Evolutionary conservation across 2,797 vertebrate species (phyloP).

Genomic region (Synanceia verrucosa): DNA sequence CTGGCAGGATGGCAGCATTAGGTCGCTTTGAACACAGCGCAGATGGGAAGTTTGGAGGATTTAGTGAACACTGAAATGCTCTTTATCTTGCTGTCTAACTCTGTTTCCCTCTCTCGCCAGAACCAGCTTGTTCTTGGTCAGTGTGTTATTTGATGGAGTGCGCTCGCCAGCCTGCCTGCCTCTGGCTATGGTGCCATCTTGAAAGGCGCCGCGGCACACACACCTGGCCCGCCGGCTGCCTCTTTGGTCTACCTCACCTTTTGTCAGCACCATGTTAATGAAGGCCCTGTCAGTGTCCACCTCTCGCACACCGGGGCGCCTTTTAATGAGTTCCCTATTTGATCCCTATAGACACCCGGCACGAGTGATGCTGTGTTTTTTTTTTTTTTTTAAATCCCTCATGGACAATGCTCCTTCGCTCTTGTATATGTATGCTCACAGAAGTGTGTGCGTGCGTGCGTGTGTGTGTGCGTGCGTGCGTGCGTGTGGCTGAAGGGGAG

Average conservation of each 20-base stretch:
- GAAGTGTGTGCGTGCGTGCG: slow-evolving; percentile 29
- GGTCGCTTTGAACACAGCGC: background rate
- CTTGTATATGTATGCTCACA: slow-evolving; percentile 51
- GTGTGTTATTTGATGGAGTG: slow-evolving; percentile 53
- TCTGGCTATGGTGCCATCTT: slow-evolving; percentile 73
- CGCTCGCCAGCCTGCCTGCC: slow-evolving; percentile 46
- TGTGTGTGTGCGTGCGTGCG: slow-evolving; percentile 21
- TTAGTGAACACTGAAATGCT: slow-evolving; percentile 13
- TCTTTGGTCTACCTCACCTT: slow-evolving; percentile 86
- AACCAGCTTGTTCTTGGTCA: slow-evolving; percentile 66
- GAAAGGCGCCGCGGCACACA: slow-evolving; percentile 79
- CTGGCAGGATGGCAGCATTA: background rate
- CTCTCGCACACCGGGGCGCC: slow-evolving; percentile 76
- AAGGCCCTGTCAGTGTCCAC: slow-evolving; percentile 81
- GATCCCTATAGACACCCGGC: slow-evolving; percentile 80
- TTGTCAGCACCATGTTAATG: slow-evolving; percentile 87
- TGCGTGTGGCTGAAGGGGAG: slow-evolving; percentile 23
- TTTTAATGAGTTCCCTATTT: slow-evolving; percentile 85
- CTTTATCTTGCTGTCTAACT: slow-evolving; percentile 6
- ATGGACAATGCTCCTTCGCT: slow-evolving; percentile 59
- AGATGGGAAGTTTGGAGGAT: slow-evolving; percentile 26
- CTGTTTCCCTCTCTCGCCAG: slow-evolving; percentile 4
- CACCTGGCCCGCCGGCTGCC: slow-evolving; percentile 84
- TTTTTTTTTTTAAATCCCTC: slow-evolving; percentile 74
- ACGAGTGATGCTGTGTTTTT: slow-evolving; percentile 64